A percentile compares a stretch with the other conserved stretches of the same genome.
Evolutionary conservation across 2,888 invertebrate genomes (phyloP).

Genomic region (Electrophaes corylata): DNA sequence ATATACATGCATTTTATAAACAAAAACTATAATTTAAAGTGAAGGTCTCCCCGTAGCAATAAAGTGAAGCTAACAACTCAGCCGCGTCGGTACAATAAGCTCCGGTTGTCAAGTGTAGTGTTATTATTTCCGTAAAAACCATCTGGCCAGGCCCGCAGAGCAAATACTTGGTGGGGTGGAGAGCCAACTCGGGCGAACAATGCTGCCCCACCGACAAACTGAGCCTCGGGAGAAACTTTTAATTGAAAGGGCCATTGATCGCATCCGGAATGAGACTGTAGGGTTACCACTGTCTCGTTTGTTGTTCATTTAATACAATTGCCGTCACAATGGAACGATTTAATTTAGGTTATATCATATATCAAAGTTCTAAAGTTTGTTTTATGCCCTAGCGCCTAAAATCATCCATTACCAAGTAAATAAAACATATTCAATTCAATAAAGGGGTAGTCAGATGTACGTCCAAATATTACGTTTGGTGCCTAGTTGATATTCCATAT

Average conservation of each 20-base stretch:
- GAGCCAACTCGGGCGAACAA: conserved; percentile 49
- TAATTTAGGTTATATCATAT: conserved; percentile 24
- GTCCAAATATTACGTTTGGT: no score
- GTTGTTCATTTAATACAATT: conserved; percentile 35
- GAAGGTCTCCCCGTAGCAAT: neutral
- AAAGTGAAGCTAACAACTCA: conserved; percentile 10
- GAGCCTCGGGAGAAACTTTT: conserved; percentile 62
- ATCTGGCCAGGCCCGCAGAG: conserved; percentile 33
- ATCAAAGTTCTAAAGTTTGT: conserved; percentile 13
- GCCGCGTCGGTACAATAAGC: conserved; percentile 16
- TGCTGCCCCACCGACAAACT: conserved; percentile 47
- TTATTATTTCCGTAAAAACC: conserved; percentile 54
- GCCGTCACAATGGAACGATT: conserved; percentile 29
- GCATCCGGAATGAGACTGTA: conserved; percentile 49
- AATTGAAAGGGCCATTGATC: conserved; percentile 73
- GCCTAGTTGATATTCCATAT: no score
- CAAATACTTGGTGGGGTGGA: conserved; percentile 24
- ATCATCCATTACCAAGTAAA: no score
- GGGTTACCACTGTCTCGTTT: conserved; percentile 34
- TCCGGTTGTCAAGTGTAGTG: conserved; percentile 40
- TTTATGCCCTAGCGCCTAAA: no score
- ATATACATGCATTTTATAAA: neutral
- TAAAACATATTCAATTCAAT: no score
- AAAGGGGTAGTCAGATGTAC: no score
- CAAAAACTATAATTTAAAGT: neutral